phyloP scores from a whole-genome alignment of 2,888 invertebrate species.

The Drosophila buzzatii region DNA sequence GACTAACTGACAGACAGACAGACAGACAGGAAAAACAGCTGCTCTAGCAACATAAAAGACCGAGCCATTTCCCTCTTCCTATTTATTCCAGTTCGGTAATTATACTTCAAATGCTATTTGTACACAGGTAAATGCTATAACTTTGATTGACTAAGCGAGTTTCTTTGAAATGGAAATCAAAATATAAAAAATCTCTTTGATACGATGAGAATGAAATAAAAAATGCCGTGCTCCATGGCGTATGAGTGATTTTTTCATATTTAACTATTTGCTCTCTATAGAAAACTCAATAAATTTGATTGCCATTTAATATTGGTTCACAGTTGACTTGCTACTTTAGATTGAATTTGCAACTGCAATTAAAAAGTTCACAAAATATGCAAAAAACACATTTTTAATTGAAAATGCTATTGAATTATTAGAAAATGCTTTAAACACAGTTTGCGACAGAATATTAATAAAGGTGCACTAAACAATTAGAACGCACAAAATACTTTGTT shows the following conservation, averaged over 20 bases:
- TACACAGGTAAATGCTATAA: conserved; percentile 20
- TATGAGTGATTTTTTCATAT: conserved; percentile 2
- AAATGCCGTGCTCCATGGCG: background rate
- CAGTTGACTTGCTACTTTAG: background rate
- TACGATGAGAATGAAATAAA: background rate
- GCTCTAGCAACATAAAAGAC: conserved; percentile 12
- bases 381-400: background rate
- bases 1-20: conserved; percentile 5
- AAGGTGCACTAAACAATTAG: background rate
- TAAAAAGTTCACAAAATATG: background rate
- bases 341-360: background rate
- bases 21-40: background rate
- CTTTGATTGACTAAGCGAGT: conserved; percentile 11
- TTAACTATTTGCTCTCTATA: background rate
- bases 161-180: conserved; percentile 23
- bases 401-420: conserved; percentile 1
- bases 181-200: conserved; percentile 17
- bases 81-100: conserved; percentile 27
- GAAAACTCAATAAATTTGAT: background rate
- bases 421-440: background rate
- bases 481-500: background rate
- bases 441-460: background rate
- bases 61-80: conserved; percentile 9
- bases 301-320: background rate
- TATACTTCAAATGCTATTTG: conserved; percentile 30